Evolutionary conservation across 2,797 vertebrate genomes (phyloP), one percentile per base, ranked within the genome.

Genomic region (Enteromius paludinosus): DNA sequence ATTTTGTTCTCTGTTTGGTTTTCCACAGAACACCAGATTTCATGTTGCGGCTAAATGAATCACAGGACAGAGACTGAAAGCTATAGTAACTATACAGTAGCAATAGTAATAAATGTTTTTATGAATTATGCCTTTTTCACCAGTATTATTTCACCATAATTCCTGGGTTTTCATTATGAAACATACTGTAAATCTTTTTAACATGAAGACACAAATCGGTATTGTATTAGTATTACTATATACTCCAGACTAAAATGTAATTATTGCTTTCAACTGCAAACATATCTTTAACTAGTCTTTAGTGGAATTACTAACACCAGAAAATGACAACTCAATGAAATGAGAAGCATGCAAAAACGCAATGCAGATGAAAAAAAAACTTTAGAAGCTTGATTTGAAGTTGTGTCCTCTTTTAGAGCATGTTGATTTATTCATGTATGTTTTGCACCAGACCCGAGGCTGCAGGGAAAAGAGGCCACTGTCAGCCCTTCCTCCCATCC

Each of bases 401-500:
- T 87, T 86, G 73, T 85, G 88, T 88, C 88, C 87, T 88, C 86
- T 83, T 64, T 89, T 90, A 73, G 68, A 85, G 61, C 64, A 38
- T 81, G 79, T 88, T 91, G 87, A 90, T 90, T 89, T 90, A 91
- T 91, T 90, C 81, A 91, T 89, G 84, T 79, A 82, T 87, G 84
- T 89, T 87, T 89, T 79, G 79, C 85, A 83, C 77, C 56, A 88
- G 81, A 77, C 89, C 88, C 35, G 54, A n/a, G 88, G 88, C 87
- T 83, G 78, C 49, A 68, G 84, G 82, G 56, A 89, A 90, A 90
- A 86, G 78, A 88, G 90, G 89, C 81, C 89, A 90, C 87, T 82
- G 81, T 69, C 86, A 72, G 86, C 73, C 75, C 82, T 72, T 49
- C 23, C 64, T 80, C 82, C 38, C 35, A 79, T 78, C 81, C 62